These are phyloP conservation scores for Orchestia grillus DNA, from an alignment of 1,140 invertebrate genomes.

Conservation along the genomic window DNA sequence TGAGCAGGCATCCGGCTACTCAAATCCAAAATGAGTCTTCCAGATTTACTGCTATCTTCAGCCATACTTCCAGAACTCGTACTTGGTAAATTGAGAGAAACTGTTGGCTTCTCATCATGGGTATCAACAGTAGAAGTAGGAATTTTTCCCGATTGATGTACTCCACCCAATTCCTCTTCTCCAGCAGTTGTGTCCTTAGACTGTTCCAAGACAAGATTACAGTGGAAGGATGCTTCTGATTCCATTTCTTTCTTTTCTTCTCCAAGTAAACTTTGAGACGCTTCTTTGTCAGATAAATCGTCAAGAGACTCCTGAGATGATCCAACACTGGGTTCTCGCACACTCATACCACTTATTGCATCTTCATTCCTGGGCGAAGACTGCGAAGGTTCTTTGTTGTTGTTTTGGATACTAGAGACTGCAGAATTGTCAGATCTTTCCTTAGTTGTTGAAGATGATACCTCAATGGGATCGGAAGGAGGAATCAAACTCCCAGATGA, in stretches of 20 bases:
- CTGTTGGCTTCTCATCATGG: background rate
- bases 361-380: background rate
- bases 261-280: background rate
- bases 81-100: background rate
- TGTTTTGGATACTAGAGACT: background rate
- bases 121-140: background rate
- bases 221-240: background rate
- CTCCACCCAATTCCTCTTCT: background rate
- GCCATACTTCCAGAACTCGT: background rate
- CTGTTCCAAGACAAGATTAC: background rate
- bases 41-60: background rate
- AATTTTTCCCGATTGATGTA: background rate
- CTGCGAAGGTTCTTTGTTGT: background rate
- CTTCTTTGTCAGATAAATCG: background rate
- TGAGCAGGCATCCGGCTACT: background rate
- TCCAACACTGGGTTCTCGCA: background rate
- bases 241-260: background rate
- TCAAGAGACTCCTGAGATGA: background rate
- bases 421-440: background rate
- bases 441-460: background rate
- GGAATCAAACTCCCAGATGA: background rate
- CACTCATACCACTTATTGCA: background rate
- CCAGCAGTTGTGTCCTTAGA: background rate
- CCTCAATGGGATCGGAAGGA: background rate
- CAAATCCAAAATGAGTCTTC: background rate